Evolutionary conservation across 2,113 vertebrate species (phyloP).

Genomic region (Rostratula benghalensis): DNA sequence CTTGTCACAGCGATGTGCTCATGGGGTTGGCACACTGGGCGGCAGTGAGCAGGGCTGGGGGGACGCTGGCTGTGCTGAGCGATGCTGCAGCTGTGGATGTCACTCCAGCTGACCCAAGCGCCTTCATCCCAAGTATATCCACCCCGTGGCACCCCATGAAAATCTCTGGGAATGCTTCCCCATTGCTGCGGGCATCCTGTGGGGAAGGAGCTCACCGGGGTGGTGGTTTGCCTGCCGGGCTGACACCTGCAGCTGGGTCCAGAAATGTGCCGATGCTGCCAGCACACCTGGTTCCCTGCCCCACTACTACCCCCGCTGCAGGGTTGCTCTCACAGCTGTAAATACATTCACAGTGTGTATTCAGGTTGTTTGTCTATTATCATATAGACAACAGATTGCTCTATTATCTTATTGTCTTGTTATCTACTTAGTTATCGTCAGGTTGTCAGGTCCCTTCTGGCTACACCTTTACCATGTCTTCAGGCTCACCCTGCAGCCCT

Average conservation of each 20-base stretch:
- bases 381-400: neutral
- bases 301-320: accelerated
- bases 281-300: neutral
- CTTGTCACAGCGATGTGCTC: neutral
- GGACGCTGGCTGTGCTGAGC: neutral
- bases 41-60: neutral
- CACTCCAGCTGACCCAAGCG: neutral
- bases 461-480: neutral
- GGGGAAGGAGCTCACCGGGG: neutral
- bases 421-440: neutral
- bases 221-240: neutral
- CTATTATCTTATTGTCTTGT: neutral
- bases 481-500: neutral
- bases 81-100: neutral
- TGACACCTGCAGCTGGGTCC: neutral
- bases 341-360: neutral
- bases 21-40: accelerated
- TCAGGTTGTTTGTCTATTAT: neutral
- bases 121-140: conserved; percentile 10
- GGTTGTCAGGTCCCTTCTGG: neutral
- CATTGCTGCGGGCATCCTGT: accelerated
- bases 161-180: neutral
- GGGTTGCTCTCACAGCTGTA: neutral
- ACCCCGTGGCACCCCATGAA: neutral
- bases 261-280: neutral